phyloP scores from a whole-genome alignment of 35 echinoderm and acorn worm genomes.

The Apostichopus japonicus region DNA sequence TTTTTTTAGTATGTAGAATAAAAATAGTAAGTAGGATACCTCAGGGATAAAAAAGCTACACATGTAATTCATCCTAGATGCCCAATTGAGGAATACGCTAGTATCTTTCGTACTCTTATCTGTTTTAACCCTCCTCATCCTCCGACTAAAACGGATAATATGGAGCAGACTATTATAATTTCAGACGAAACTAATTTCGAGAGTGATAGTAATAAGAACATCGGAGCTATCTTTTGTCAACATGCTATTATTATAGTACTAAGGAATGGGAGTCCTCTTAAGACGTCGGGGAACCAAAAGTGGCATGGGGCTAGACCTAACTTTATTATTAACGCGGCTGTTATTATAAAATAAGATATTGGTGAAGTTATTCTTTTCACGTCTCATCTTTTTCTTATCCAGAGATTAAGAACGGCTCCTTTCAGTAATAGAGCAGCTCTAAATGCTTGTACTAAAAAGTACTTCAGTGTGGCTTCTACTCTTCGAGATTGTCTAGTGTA shows the following conservation, averaged over 20 bases:
- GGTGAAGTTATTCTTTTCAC: neutral
- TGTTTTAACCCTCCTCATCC: constrained; percentile 75
- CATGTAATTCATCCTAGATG: constrained; percentile 62
- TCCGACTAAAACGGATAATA: constrained; percentile 51
- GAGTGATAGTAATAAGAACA: constrained; percentile 41
- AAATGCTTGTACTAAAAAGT: constrained; percentile 73
- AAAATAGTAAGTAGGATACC: neutral
- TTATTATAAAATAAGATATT: constrained; percentile 3
- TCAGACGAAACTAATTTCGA: neutral
- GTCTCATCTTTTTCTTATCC: constrained; percentile 14
- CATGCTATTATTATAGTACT: constrained; percentile 55
- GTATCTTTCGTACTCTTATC: constrained; percentile 71
- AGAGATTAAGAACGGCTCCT: constrained; percentile 36
- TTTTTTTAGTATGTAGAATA: constrained; percentile 64
- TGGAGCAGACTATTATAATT: neutral
- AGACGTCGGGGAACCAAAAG: constrained; percentile 74
- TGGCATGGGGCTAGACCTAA: constrained; percentile 63
- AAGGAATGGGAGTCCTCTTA: constrained; percentile 44
- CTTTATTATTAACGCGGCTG: constrained; percentile 58
- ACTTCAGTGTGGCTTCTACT: constrained; percentile 71
- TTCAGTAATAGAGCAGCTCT: constrained; percentile 57
- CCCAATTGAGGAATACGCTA: constrained; percentile 70
- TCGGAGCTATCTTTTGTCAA: constrained; percentile 76
- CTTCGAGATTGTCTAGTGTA: constrained; percentile 16
- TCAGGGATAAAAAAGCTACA: neutral